Conservation (phyloP, 2,888 invertebrate genomes). For the Teleogryllus oceanicus region DNA sequence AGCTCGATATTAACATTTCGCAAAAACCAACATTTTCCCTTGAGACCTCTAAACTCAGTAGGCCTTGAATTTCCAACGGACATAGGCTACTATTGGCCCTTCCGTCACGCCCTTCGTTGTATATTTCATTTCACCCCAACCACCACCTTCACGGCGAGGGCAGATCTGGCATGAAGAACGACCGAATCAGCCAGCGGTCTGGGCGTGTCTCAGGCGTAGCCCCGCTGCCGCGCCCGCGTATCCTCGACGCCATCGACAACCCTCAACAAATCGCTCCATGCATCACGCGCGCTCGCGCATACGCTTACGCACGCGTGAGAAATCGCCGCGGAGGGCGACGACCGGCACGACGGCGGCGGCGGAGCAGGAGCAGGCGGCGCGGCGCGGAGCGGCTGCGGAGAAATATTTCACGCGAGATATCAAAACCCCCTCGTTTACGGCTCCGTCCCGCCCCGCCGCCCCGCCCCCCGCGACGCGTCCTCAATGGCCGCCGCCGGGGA, state of each 20-base stretch:
- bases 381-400: background rate
- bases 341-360: background rate
- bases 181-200: too few species aligned
- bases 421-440: conserved; percentile 18
- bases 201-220: too few species aligned
- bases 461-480: background rate
- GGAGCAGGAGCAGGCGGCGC: background rate
- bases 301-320: background rate
- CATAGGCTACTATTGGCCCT: too few species aligned
- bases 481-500: background rate
- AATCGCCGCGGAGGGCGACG: conserved; percentile 8
- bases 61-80: too few species aligned
- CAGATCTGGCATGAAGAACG: too few species aligned
- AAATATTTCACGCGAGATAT: background rate
- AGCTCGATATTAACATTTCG: too few species aligned
- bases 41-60: too few species aligned
- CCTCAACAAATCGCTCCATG: background rate
- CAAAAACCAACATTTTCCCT: too few species aligned
- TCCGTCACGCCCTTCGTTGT: too few species aligned
- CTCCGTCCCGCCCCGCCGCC: background rate
- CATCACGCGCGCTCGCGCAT: background rate
- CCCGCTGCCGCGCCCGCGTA: too few species aligned
- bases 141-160: too few species aligned
- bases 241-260: background rate
- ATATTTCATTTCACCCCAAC: too few species aligned